Evolutionary conservation across 2,113 vertebrate species (phyloP).

Genomic region (Centropus unirufus): DNA sequence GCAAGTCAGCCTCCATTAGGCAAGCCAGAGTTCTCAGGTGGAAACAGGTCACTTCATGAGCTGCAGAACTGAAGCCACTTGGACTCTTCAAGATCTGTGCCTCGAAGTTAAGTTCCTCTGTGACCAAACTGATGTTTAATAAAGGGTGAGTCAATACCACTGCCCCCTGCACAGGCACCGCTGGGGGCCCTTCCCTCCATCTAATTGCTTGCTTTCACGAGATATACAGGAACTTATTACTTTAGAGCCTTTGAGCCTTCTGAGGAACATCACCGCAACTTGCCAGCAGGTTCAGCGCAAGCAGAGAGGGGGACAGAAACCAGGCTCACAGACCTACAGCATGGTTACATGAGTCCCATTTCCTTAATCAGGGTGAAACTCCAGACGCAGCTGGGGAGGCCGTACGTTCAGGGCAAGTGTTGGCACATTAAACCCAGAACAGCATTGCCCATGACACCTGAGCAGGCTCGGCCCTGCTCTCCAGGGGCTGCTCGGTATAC

Average conservation of each 20-base stretch:
- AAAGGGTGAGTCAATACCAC: conserved; percentile 45
- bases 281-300: background rate
- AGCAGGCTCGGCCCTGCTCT: background rate
- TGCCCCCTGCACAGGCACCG: background rate
- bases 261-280: background rate
- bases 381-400: background rate
- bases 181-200: conserved; percentile 7
- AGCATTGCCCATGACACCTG: background rate
- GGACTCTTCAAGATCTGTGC: background rate
- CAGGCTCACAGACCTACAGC: background rate
- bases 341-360: accelerated
- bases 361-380: background rate
- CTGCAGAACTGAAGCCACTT: background rate
- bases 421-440: background rate
- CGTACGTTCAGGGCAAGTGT: background rate
- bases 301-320: background rate
- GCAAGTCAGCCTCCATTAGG: background rate
- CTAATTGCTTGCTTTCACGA: conserved; percentile 55
- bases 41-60: background rate
- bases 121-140: conserved; percentile 41
- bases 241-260: conserved; percentile 49
- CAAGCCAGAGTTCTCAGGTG: background rate
- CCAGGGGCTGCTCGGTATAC: background rate
- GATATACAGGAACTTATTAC: conserved; percentile 60
- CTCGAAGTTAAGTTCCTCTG: background rate